These are phyloP conservation scores for Gymnocheta viridis DNA, from an alignment of 2,888 invertebrate species.

Conservation along the genomic window DNA sequence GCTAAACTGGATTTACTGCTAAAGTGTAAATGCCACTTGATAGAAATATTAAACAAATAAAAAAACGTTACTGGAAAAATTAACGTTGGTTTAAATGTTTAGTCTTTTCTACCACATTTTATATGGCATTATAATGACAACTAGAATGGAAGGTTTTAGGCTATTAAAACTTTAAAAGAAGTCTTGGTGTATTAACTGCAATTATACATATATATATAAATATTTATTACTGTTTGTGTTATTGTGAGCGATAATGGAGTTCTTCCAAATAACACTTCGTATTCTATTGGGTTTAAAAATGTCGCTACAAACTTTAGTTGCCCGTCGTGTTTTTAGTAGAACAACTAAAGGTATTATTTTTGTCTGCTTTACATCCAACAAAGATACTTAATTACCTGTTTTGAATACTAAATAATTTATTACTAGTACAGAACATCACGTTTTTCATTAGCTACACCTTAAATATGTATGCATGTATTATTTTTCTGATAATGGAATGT, in stretches of 20 bases:
- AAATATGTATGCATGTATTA: neutral
- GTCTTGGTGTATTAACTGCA: slow-evolving; percentile 28
- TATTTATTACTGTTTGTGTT: neutral
- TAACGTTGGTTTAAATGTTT: slow-evolving; percentile 26
- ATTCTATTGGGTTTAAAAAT: neutral
- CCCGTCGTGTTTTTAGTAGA: neutral
- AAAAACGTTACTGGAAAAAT: slow-evolving; percentile 5
- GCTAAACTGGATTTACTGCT: slow-evolving; percentile 37
- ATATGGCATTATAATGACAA: neutral
- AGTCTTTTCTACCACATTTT: slow-evolving; percentile 17
- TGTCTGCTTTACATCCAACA: neutral
- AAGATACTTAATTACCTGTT: neutral
- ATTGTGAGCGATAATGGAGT: neutral
- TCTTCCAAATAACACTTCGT: neutral
- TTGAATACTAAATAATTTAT: neutral
- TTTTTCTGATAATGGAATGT: neutral
- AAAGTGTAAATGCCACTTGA: slow-evolving; percentile 16
- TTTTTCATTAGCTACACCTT: neutral
- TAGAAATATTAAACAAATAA: neutral
- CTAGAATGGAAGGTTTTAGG: neutral
- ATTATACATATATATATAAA: slow-evolving; percentile 31
- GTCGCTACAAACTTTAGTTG: neutral
- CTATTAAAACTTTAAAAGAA: slow-evolving; percentile 43
- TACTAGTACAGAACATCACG: neutral
- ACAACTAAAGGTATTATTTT: neutral